phyloP scores from a whole-genome alignment of 2,113 vertebrate genomes.

The Lepidothrix coronata region DNA sequence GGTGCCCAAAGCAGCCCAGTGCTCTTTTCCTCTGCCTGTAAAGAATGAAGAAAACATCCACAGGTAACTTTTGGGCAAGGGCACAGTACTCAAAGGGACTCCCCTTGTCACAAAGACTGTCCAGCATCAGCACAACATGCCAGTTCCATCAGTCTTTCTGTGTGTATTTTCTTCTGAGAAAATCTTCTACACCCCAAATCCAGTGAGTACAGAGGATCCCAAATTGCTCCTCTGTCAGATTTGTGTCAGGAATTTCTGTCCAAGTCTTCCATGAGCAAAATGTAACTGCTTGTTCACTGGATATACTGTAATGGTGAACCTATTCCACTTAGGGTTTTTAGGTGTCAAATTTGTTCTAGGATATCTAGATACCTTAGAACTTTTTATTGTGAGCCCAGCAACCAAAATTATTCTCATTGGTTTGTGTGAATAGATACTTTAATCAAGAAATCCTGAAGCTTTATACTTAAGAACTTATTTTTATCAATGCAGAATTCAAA shows the following conservation, averaged over 20 bases:
- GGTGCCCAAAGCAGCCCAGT: background rate
- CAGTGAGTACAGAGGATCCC: background rate
- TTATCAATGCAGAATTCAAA: background rate
- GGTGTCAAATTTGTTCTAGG: background rate
- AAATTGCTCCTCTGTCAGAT: background rate
- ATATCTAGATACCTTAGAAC: background rate
- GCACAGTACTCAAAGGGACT: background rate
- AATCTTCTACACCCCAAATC: background rate
- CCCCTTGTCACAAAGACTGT: background rate
- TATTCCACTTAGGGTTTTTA: background rate
- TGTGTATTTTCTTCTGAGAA: background rate
- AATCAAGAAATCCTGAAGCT: background rate
- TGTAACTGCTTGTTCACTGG: background rate
- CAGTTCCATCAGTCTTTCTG: background rate
- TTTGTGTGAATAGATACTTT: background rate
- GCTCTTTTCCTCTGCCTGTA: background rate
- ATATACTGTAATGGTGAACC: background rate
- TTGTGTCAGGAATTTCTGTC: background rate
- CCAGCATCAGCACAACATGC: background rate
- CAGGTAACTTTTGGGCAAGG: background rate
- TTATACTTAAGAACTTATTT: background rate
- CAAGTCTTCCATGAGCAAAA: background rate
- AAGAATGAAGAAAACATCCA: background rate
- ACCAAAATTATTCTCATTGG: background rate
- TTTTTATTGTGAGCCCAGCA: background rate